Evolutionary conservation across 1,140 invertebrate species (phyloP), one percentile per base, ranked within the genome.

Genomic region (Drosophila navojoa): DNA sequence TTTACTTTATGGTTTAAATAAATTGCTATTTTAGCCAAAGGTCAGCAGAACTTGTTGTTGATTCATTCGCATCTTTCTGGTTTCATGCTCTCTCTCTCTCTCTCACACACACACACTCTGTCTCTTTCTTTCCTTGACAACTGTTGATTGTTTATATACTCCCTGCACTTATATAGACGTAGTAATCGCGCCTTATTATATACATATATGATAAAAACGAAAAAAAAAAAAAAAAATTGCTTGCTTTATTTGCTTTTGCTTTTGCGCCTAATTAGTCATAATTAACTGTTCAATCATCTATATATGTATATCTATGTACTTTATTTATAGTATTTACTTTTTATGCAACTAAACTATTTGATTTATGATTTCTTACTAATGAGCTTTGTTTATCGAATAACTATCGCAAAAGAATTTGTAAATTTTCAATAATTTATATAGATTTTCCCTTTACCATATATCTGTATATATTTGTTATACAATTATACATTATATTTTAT

Each of bases 201-300:
- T 32, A 32, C 9, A 19, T 22, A 22, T 22, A 22, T 22, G 19
- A 22, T 22, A 22, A 22, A 22, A 22, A 2, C 19, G 19, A 22
- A 22, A 22, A 1, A n/a, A n/a, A 6, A 32, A 5, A 1, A 5
- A 32, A 38, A 38, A 38, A 38, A 38, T 13, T 38, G 35, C 35
- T 38, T 42, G 29, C 57, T 45, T 42, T 59, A 75, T 79, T 84
- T 84, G 73, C 69, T 70, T 82, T 73, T 74, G 74, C 74, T 79
- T 67, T 78, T 77, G 74, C 72, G 74, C 77, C 75, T 79, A 81
- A 78, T 82, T 81, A 81, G 79, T 81, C 76, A 64, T 77, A 81
- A 81, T 81, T 84, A 82, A 84, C 59, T 52, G 57, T 63, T 79
- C 71, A 78, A 79, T 82, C 68, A 58, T 68, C 53, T 40, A 52